Evolutionary conservation across 2,797 vertebrate genomes (phyloP).

Genomic region (Tympanoctomys barrerae): DNA sequence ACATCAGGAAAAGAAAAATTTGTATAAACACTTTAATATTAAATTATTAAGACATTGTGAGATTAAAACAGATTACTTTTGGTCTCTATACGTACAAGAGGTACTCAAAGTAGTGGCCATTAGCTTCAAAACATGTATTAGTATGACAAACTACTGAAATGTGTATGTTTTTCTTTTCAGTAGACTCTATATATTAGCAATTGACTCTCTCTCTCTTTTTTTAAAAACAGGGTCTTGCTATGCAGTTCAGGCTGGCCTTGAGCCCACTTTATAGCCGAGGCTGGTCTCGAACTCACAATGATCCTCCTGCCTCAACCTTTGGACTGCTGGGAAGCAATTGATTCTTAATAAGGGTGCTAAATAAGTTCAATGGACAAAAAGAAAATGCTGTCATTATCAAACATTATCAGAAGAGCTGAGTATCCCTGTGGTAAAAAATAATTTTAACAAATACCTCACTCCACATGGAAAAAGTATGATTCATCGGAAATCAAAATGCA

Average conservation of each 20-base stretch:
- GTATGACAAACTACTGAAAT: background rate
- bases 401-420: background rate
- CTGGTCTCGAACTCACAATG: no score
- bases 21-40: background rate
- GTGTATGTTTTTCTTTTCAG: background rate
- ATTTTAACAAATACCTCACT: background rate
- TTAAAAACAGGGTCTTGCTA: no score
- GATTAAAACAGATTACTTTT: background rate
- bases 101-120: background rate
- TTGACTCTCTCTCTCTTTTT: no score
- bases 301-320: no score
- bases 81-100: background rate
- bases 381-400: background rate
- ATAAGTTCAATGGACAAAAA: background rate
- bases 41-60: background rate
- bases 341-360: background rate
- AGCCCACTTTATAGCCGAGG: no score
- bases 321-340: background rate
- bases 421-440: background rate
- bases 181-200: background rate
- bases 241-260: no score
- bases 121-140: background rate
- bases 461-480: constrained; percentile 4
- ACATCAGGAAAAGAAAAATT: background rate
- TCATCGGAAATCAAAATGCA: background rate